Base-by-base conservation (phyloP, 64 coral and sea anemone genomes). In the Anthopleura sola region DNA sequence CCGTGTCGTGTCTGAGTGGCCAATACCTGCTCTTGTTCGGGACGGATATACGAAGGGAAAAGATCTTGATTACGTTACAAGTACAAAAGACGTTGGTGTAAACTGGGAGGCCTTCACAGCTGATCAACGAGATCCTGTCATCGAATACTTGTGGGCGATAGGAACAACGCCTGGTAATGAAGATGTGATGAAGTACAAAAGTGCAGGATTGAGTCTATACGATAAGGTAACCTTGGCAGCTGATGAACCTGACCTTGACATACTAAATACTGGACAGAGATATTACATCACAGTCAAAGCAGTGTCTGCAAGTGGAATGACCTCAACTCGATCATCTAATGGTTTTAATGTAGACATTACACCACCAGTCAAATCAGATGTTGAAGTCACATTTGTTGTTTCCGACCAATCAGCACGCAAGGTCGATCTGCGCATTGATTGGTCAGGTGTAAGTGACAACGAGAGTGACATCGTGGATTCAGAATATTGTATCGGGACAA, bases 1-100 rank as follows among this genome's bases (percentile, higher is more conserved):
- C 88, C 87, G 88, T 82, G 79, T 90, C 17, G 90, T 90, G 62
- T 92, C 87, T 37, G 28, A 84, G 34, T 93, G 94, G 94, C 94
- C 94, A 1, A 90, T 78, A 56, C 83, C 94, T 23, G 74, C 82
- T 23, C 9, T 51, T 80, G 69, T 96, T 53, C 60, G 94, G 15
- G 68, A 90, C 86, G 94, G 94, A 3, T 37, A 66, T 34, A 47
- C 31, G 28, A 46, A 78, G 3, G 62, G 74, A 51, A 29, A 37
- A 21, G 50, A 92, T 64, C 55, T 92, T 23, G 68, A 50, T 62
- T 96, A 92, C 48, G 20, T 79, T 49, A 88, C 93, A 19, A 91
- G 87, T 39, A 80, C 86, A 49, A 92, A 86, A 71, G 78, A 85
- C 39, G 83, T 95, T 28, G 74, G 90, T 78, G 90, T 78, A 11